A percentile compares a stretch with the other conserved stretches of the same genome.
phyloP scores from a whole-genome alignment of 1,140 invertebrate species.

The Pseudobourletiella spinata region DNA sequence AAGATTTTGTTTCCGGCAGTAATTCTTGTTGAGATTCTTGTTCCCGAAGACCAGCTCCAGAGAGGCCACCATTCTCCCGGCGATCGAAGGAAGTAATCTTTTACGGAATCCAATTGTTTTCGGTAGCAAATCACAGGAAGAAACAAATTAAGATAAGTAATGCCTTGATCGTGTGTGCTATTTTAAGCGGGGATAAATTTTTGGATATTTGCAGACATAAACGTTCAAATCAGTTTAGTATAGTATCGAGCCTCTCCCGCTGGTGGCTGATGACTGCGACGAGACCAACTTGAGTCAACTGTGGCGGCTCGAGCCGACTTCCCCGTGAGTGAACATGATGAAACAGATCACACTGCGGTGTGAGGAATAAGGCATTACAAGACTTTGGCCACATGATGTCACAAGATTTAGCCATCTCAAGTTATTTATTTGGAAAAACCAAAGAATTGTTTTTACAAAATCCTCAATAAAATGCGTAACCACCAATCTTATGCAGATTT shows the following conservation, averaged over 20 bases:
- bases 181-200: neutral
- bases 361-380: no score
- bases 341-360: neutral
- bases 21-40: neutral
- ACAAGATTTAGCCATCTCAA: no score
- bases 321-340: neutral
- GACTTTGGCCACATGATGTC: no score
- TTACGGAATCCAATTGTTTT: slow-evolving; percentile 5
- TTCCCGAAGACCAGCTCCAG: neutral
- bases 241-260: neutral
- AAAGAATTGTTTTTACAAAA: no score
- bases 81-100: neutral
- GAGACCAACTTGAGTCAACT: neutral
- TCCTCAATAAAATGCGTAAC: neutral
- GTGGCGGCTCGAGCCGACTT: neutral
- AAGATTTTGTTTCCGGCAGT: neutral
- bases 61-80: neutral
- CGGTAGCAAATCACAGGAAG: neutral
- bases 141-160: neutral
- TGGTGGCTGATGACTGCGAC: slow-evolving; percentile 1
- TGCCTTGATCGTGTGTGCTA: no score
- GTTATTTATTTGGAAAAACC: no score
- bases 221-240: neutral
- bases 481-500: neutral
- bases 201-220: neutral